Evolutionary conservation across 1,140 invertebrate genomes (phyloP), one percentile per base, ranked within the genome.

Genomic region (Coptotermes formosanus): DNA sequence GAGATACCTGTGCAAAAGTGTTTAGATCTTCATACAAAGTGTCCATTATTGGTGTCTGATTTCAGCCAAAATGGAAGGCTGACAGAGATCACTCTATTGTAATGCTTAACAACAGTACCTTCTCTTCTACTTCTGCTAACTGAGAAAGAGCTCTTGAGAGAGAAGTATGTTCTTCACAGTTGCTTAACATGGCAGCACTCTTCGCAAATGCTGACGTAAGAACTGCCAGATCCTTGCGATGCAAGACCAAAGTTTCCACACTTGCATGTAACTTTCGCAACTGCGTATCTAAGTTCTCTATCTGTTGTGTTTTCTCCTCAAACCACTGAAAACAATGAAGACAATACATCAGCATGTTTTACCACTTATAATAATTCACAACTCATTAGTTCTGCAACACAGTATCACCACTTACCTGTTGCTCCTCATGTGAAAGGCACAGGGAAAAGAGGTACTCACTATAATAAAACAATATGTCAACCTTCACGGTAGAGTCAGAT

Each of bases 131-230:
- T 90, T 99, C 98, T 14, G 98, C 96, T 45, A 99, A 91, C 90
- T 98, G 96, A n/a, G 97, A 96, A 32, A 99, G 92, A 55, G 97
- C 97, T 89, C 97, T 93, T 4, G 97, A 98, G 2, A 99, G 93
- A 4, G 97, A 96, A 82, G 97, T 97, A 89, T 99, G 98, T 89
- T 99, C 97, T 92, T 99, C 99, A 85, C 97, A 97, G 87, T 97
- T 97, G 88, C 98, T 97, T 19, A 99, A 92, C 92, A 99, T 96
- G 0, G 98, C 98, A 43, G 96, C 93, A 85, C 96, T 97, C 91
- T 97, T 97, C 82, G 97, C 95, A 89, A 99, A 95, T 75, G 94
- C 91, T 85, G 96, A 96, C 16, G 97, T 97, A 82, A 95, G 93
- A 69, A 91, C 89, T 19, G 97, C 95, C 88, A 99, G 91, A 90